Evolutionary conservation across 37 sponge, comb jelly and placozoan species (phyloP).

Genomic region (Cladorhizidae sp.): DNA sequence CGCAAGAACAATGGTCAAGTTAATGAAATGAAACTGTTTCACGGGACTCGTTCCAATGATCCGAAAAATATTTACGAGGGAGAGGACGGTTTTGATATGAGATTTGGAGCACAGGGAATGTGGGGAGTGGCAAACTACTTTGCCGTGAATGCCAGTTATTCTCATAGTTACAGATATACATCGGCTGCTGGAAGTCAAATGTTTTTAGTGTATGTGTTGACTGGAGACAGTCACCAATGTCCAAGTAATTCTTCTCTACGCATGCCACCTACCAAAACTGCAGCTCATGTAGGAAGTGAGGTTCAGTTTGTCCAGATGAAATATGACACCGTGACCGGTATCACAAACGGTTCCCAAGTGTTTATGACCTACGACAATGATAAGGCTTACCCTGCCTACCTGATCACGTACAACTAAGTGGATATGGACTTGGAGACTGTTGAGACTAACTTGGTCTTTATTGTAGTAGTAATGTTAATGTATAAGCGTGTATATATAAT

Average conservation of each 20-base stretch:
- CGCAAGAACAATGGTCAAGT: constrained; percentile 60
- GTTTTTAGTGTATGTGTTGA: constrained; percentile 76
- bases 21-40: constrained; percentile 78
- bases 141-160: constrained; percentile 90
- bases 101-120: constrained; percentile 67
- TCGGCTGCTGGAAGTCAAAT: constrained; percentile 44
- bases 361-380: constrained; percentile 84
- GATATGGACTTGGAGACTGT: no score
- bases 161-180: constrained; percentile 60
- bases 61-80: constrained; percentile 71
- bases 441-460: no score
- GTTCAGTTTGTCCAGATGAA: constrained; percentile 47
- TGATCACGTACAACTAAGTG: constrained; percentile 52
- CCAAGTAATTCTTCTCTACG: constrained; percentile 43
- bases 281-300: background rate
- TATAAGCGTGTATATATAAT: no score
- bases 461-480: no score
- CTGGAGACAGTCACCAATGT: constrained; percentile 69
- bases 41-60: constrained; percentile 76
- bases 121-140: constrained; percentile 90
- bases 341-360: constrained; percentile 65
- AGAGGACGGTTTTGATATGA: constrained; percentile 86
- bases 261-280: constrained; percentile 71
- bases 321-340: constrained; percentile 87
- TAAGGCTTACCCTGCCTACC: constrained; percentile 86